phyloP scores from a whole-genome alignment of 2,888 invertebrate genomes.

The Plagodis dolabraria region DNA sequence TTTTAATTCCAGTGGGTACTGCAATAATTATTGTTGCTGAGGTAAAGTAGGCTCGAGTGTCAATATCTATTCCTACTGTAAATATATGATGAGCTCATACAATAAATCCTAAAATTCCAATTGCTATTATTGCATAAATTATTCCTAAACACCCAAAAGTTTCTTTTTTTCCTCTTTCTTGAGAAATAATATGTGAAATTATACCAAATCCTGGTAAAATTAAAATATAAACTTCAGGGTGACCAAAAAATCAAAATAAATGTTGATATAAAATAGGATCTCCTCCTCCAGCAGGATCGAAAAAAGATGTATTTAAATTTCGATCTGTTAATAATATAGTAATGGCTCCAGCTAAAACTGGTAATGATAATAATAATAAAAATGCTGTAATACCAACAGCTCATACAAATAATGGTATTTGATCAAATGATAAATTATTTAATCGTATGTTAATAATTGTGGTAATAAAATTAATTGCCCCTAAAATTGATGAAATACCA shows the following conservation, averaged over 20 bases:
- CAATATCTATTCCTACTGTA: constrained; percentile 61
- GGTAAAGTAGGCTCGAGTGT: no score
- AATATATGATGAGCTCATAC: constrained; percentile 95
- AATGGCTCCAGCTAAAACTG: constrained; percentile 91
- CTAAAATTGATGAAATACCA: constrained; percentile 89
- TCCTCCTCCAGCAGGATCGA: constrained; percentile 92
- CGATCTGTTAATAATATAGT: constrained; percentile 90
- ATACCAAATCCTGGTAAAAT: constrained; percentile 94
- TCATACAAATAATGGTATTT: no score
- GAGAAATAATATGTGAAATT: constrained; percentile 66
- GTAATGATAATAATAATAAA: constrained; percentile 82
- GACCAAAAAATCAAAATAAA: constrained; percentile 95
- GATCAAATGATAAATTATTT: no score
- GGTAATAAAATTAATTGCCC: constrained; percentile 59
- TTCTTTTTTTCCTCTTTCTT: constrained; percentile 91
- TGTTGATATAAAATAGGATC: constrained; percentile 93
- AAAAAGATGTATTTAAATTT: constrained; percentile 92
- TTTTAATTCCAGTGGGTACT: no score
- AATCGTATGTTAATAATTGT: no score
- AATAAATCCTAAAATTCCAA: constrained; percentile 93
- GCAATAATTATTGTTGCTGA: no score
- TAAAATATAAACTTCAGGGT: constrained; percentile 94
- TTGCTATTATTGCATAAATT: constrained; percentile 93
- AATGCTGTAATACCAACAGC: no score
- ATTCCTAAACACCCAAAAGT: constrained; percentile 90